Percentiles rank a stretch among this genome's conserved stretches.
Conservation (phyloP, 2,797 vertebrate genomes). For the Xenopus petersii region DNA sequence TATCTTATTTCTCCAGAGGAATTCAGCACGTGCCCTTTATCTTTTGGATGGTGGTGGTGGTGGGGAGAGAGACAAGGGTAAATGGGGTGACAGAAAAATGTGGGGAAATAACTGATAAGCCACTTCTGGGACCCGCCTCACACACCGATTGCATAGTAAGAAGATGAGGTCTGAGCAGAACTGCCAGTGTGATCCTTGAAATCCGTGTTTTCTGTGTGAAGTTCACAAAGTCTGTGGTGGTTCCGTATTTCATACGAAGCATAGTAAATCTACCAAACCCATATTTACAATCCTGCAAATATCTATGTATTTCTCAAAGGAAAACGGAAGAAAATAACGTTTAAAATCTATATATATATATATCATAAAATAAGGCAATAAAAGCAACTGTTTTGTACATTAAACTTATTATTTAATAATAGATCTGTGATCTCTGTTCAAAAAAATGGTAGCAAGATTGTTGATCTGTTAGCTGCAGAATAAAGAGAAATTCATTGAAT, state of each 20-base stretch:
- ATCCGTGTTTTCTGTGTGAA: slow-evolving; percentile 25
- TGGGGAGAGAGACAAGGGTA: neutral
- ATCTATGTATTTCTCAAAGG: slow-evolving; percentile 74
- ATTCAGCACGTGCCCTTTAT: slow-evolving; percentile 24
- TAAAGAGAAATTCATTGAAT: slow-evolving; percentile 37
- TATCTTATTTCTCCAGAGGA: slow-evolving; percentile 13
- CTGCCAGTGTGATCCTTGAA: slow-evolving; percentile 46
- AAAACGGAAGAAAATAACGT: slow-evolving; percentile 81
- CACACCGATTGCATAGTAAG: slow-evolving; percentile 43
- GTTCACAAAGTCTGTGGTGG: slow-evolving; percentile 42
- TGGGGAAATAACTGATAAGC: slow-evolving; percentile 12
- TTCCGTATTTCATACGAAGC: slow-evolving; percentile 33
- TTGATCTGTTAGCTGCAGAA: slow-evolving; percentile 72
- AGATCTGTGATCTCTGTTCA: slow-evolving; percentile 74
- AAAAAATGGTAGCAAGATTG: slow-evolving; percentile 66
- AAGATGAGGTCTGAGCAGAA: slow-evolving; percentile 30
- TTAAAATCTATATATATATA: slow-evolving; percentile 80
- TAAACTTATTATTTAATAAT: slow-evolving; percentile 77
- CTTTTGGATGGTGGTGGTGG: slow-evolving; percentile 8
- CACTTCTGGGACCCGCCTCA: slow-evolving; percentile 41
- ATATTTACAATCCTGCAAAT: slow-evolving; percentile 81
- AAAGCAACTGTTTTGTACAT: slow-evolving; percentile 86
- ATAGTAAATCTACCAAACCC: slow-evolving; percentile 63
- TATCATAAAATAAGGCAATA: slow-evolving; percentile 84
- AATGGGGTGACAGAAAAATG: slow-evolving; percentile 17